Base-by-base conservation (phyloP, 2,797 vertebrate species). In the Alcedo atthis region DNA sequence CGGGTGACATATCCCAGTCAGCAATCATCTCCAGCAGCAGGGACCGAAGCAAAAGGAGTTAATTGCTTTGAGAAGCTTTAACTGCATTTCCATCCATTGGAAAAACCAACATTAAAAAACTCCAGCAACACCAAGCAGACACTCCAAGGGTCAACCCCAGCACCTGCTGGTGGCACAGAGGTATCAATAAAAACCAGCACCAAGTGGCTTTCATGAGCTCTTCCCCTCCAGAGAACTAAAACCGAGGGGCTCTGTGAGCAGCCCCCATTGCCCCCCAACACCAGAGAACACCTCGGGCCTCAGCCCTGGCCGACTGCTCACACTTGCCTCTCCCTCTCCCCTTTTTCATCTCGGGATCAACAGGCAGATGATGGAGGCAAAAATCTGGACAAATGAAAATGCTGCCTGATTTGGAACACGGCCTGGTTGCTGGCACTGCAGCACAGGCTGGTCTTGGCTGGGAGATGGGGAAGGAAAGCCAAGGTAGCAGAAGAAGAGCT, bases 11-110 rank as follows among this genome's bases (percentile, higher is more conserved):
- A 91, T 93, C 28, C 90, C 87, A 74, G 67, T 71, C 68, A 70
- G 51, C n/a, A 48, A 40, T 40, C 76, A 45, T 13, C 69, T 17
- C 57, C 87, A 87, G 61, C 37, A 32, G 68, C 2, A 18, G 8
- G 71, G 79, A 61, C 71, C 68, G 74, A 84, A 82, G 90, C 85
- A 79, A 91, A 81, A 81, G 18, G 54, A 92, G 30, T 80, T 88
- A 83, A 93, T 78, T 71, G 71, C 77, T 92, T 57, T 59, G 71
- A 93, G 91, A 68, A 80, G 73, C 73, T 81, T 82, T 71, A 57
- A 53, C 53, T 69, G 51, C n/a, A 15, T 67, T 79, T 46, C 69
- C 45, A 15, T 54, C 51, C 61, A 25, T 20, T 64, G 76, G 71
- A 68, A 81, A 75, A 87, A 61, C 46, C 40, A 71, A 53, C 35